A percentile compares a stretch with the other conserved stretches of the same genome.
Conservation (phyloP, 2,113 vertebrate genomes). For the Gila orcuttii region DNA sequence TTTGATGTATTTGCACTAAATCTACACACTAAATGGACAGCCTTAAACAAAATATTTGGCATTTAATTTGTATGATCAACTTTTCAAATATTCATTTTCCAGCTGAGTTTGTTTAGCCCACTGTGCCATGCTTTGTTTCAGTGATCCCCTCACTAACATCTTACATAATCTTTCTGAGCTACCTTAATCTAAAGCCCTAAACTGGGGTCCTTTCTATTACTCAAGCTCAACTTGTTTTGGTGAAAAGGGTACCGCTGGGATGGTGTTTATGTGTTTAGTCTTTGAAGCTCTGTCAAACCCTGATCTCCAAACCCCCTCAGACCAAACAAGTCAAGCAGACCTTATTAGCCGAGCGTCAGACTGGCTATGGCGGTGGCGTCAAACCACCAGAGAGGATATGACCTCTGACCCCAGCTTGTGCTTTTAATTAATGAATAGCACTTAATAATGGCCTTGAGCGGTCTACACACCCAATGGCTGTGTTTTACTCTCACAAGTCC, state of each 20-base stretch:
- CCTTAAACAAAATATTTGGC: not conserved
- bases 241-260: not conserved
- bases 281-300: constrained; percentile 26
- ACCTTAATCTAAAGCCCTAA: constrained; percentile 29
- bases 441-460: constrained; percentile 53
- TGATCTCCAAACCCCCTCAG: constrained; percentile 21
- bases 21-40: not conserved
- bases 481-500: constrained; percentile 32
- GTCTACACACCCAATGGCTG: constrained; percentile 22
- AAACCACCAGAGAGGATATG: constrained; percentile 51
- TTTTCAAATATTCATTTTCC: too few relatives aligned
- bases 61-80: too few relatives aligned
- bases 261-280: constrained; percentile 36
- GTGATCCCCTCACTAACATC: not conserved
- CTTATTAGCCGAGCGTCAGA: constrained; percentile 50
- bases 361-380: constrained; percentile 53
- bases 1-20: not conserved
- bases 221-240: constrained; percentile 20
- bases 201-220: constrained; percentile 10
- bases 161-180: constrained; percentile 13
- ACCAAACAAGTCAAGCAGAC: constrained; percentile 16
- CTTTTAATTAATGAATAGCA: constrained; percentile 57
- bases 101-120: not conserved
- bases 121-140: not conserved
- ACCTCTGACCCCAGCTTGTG: constrained; percentile 47